Base-by-base conservation (phyloP, 2,888 invertebrate genomes). In the Macrosiphum euphorbiae region DNA sequence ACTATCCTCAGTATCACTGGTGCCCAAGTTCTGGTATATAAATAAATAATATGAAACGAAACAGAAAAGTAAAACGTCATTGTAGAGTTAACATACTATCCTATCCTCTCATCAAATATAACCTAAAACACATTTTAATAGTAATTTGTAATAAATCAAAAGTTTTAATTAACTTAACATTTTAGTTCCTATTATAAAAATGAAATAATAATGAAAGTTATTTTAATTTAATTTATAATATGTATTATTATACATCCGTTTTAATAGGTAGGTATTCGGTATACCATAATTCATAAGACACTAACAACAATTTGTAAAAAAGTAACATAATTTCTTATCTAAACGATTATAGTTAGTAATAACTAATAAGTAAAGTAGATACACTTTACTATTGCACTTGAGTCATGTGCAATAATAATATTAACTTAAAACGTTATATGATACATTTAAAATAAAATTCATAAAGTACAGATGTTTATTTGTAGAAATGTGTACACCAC, bases 251-350 rank as follows among this genome's bases (percentile, higher is more conserved):
- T 11, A 47, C 28, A 50, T n/a, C 8, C 16, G 50, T 87, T 50
- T 35, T 35, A 78, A 3, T 35, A 35, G 7, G n/a, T 55, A 52
- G 10, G 10, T 47, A 47, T 11, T 11, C 44, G 44, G 44, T n/a
- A 67, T 67, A 35, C n/a, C n/a, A 35, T 7, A 8, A 78, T 11
- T 35, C 8, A 16, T n/a, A 78, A 35, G 78, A 35, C 16, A 13
- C 47, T 13, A 86, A 86, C 28, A 90, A 35, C 28, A 52, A 20
- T 20, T 35, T 52, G 16, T 52, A 52, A 35, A 52, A 89, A 89
- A 89, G 44, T 89, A 89, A 52, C 7, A 91, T 47, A 52, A 67
- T 41, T 52, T 84, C 41, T 84, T 52, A 84, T 91, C 50, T 90
- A 28, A 52, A 67, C 50, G 5, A 47, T 67, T 55, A 28, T 52